These are phyloP conservation scores for Acrocephalus scirpaceus DNA, from an alignment of 2,797 vertebrate genomes.

Conservation along the genomic window DNA sequence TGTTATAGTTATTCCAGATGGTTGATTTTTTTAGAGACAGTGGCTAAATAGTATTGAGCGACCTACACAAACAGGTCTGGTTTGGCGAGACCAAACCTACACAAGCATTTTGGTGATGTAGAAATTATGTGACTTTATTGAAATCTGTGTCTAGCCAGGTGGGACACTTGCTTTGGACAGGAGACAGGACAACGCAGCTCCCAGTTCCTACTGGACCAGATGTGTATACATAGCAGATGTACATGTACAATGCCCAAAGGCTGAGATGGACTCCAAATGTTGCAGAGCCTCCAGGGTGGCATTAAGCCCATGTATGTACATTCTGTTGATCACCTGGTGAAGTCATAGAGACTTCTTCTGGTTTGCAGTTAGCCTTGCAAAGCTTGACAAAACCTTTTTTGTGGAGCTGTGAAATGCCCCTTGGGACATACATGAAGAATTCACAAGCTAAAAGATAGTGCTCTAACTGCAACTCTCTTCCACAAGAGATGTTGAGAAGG, in stretches of 20 bases:
- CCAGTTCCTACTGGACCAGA: not conserved
- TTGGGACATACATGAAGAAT: not conserved
- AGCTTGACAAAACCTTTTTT: not conserved
- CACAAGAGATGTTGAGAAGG: not conserved
- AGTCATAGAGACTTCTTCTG: not conserved
- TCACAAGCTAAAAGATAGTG: not conserved
- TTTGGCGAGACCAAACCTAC: too few relatives aligned
- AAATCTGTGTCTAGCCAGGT: not conserved
- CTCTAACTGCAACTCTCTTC: not conserved
- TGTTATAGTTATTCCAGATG: not conserved
- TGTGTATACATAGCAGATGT: not conserved
- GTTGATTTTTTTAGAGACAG: not conserved
- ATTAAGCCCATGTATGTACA: not conserved
- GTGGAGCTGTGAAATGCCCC: not conserved
- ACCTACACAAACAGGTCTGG: not conserved
- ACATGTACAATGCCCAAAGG: not conserved
- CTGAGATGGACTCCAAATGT: not conserved
- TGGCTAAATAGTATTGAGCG: not conserved
- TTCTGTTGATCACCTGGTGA: not conserved
- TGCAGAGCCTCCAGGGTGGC: not conserved
- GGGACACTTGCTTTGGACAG: not conserved
- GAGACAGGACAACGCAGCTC: not conserved
- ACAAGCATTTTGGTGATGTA: not conserved
- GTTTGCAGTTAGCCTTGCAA: not conserved
- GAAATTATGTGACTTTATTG: not conserved